Percentiles rank a stretch among this genome's conserved stretches.
phyloP scores from a whole-genome alignment of 2,888 invertebrate species.

The Phyto melanocephala region DNA sequence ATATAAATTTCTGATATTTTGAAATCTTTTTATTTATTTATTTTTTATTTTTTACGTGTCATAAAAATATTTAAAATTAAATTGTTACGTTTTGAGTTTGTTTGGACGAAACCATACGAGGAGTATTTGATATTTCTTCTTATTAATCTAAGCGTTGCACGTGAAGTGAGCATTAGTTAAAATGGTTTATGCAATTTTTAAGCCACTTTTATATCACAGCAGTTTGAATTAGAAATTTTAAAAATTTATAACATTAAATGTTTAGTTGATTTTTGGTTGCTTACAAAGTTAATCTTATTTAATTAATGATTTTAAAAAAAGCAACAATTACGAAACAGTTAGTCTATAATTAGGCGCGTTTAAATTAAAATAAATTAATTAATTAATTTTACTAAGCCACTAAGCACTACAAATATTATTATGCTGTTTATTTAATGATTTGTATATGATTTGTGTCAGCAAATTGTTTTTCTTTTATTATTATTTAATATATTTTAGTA shows the following conservation, averaged over 20 bases:
- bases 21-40: not conserved
- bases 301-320: not conserved
- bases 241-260: conserved; percentile 8
- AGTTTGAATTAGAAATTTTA: not conserved
- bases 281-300: not conserved
- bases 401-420: conserved; percentile 57
- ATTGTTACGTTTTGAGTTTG: conserved; percentile 13
- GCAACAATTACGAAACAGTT: conserved; percentile 59
- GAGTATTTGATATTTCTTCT: conserved; percentile 43
- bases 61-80: not conserved
- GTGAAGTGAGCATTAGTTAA: conserved; percentile 7
- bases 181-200: conserved; percentile 29
- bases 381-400: conserved; percentile 59
- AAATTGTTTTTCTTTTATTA: not conserved
- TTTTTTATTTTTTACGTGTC: not conserved
- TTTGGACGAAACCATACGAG: conserved; percentile 42
- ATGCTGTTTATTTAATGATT: not conserved
- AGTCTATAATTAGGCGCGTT: conserved; percentile 47
- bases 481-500: conserved; percentile 44
- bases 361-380: not conserved
- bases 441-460: not conserved
- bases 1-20: not conserved
- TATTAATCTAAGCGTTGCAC: not conserved
- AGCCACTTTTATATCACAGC: conserved; percentile 67
- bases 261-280: not conserved